Conservation (phyloP, 2,113 vertebrate species). For the Phycodurus eques region DNA sequence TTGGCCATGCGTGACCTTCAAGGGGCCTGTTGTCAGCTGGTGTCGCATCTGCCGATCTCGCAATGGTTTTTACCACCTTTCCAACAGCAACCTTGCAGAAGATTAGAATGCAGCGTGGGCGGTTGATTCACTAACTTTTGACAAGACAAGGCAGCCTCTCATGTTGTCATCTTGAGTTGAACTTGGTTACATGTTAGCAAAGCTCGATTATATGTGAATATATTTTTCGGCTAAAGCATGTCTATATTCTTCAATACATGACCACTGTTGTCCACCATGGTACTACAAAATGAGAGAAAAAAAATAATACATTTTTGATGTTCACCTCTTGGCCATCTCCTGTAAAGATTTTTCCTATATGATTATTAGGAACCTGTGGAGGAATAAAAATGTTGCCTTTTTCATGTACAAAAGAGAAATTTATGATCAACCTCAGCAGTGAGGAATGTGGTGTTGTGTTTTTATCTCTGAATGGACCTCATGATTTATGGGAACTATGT, state of each 20-base stretch:
- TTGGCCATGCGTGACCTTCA: neutral
- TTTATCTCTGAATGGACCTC: slow-evolving; percentile 94
- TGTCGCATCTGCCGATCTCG: neutral
- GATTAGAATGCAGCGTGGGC: neutral
- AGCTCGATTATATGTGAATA: neutral
- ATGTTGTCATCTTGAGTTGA: neutral
- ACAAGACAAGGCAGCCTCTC: neutral
- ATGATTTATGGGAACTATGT: slow-evolving; percentile 91
- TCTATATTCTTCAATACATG: slow-evolving; percentile 65
- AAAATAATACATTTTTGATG: slow-evolving; percentile 27
- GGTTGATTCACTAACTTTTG: neutral
- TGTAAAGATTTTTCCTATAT: slow-evolving; percentile 62
- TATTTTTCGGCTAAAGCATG: neutral
- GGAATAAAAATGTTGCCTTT: slow-evolving; percentile 91
- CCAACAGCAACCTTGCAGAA: neutral
- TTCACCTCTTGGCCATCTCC: slow-evolving; percentile 81
- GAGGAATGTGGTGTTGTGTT: slow-evolving; percentile 95
- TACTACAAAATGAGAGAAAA: slow-evolving; percentile 80
- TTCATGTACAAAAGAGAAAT: slow-evolving; percentile 99
- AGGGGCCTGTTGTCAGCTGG: neutral
- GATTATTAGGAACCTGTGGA: slow-evolving; percentile 90
- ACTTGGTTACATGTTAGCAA: neutral
- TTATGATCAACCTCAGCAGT: slow-evolving; percentile 91
- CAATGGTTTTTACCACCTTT: neutral
- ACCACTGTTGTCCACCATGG: slow-evolving; percentile 91